Percentiles rank a stretch among this genome's conserved stretches.
These are phyloP conservation scores for Troglohyphantes excavatus DNA, from an alignment of 2,888 invertebrate species.

Conservation along the genomic window DNA sequence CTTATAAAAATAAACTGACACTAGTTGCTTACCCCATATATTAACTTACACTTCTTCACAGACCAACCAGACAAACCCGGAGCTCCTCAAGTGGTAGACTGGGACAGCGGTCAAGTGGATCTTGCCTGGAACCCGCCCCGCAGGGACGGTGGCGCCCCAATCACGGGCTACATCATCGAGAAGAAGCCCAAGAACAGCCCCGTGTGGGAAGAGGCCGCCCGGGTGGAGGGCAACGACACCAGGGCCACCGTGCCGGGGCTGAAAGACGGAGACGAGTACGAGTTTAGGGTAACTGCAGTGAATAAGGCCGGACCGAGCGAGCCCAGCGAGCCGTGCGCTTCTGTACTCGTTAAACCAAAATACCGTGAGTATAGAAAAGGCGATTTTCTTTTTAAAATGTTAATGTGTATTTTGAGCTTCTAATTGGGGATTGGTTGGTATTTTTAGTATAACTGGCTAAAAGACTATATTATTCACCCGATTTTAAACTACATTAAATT, in stretches of 20 bases:
- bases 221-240: conserved; percentile 84
- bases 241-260: conserved; percentile 88
- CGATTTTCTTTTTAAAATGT: no score
- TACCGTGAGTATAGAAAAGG: conserved; percentile 81
- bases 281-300: conserved; percentile 95
- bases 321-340: conserved; percentile 83
- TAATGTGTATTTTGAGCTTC: no score
- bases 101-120: conserved; percentile 94
- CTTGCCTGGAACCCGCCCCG: conserved; percentile 92
- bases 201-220: conserved; percentile 93
- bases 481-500: no score
- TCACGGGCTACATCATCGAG: conserved; percentile 93
- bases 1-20: no score
- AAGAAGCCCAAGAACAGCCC: conserved; percentile 85
- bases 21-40: no score
- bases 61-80: conserved; percentile 92
- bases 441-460: no score
- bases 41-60: conserved; percentile 33
- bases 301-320: conserved; percentile 96
- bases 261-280: conserved; percentile 95
- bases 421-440: no score
- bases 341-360: conserved; percentile 83
- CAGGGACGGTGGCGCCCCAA: conserved; percentile 89
- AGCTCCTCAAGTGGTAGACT: conserved; percentile 90
- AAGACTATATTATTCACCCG: no score